A percentile compares a stretch with the other conserved stretches of the same genome.
Conservation (phyloP, 2,888 invertebrate genomes). For the Portevinia maculata region DNA sequence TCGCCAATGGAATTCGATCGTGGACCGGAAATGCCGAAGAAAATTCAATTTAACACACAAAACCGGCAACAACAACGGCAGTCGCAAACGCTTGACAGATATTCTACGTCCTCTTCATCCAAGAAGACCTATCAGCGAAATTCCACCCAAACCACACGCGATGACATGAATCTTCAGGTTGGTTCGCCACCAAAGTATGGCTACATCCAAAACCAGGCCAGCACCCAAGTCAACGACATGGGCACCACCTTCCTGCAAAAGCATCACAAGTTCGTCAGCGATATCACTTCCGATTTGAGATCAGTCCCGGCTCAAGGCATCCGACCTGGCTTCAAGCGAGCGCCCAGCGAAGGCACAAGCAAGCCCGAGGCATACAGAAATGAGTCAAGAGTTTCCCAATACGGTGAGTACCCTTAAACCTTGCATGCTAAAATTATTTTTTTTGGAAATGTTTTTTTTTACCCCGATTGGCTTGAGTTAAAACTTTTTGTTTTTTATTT, state of each 20-base stretch:
- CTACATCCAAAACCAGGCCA: conserved; percentile 83
- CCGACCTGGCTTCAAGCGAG: conserved; percentile 81
- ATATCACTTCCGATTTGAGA: conserved; percentile 86
- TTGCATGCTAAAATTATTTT: conserved; percentile 29
- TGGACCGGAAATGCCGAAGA: conserved; percentile 83
- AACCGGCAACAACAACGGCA: conserved; percentile 76
- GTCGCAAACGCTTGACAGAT: conserved; percentile 80
- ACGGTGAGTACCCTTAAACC: conserved; percentile 85
- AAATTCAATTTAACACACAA: conserved; percentile 78
- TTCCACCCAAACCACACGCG: conserved; percentile 75
- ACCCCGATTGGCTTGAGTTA: conserved; percentile 45
- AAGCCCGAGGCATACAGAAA: conserved; percentile 88
- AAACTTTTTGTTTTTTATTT: conserved; percentile 10
- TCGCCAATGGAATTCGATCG: conserved; percentile 87
- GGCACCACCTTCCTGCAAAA: conserved; percentile 87
- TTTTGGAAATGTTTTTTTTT: conserved; percentile 5
- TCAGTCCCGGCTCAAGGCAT: conserved; percentile 80
- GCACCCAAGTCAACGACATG: conserved; percentile 86
- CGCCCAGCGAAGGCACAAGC: conserved; percentile 82
- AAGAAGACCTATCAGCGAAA: conserved; percentile 75
- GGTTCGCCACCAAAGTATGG: conserved; percentile 86
- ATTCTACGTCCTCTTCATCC: conserved; percentile 73
- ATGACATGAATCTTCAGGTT: conserved; percentile 83
- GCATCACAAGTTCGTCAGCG: conserved; percentile 87
- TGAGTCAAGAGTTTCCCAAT: conserved; percentile 88